Evolutionary conservation across 2,888 invertebrate genomes (phyloP).

Genomic region (Panopea generosa): DNA sequence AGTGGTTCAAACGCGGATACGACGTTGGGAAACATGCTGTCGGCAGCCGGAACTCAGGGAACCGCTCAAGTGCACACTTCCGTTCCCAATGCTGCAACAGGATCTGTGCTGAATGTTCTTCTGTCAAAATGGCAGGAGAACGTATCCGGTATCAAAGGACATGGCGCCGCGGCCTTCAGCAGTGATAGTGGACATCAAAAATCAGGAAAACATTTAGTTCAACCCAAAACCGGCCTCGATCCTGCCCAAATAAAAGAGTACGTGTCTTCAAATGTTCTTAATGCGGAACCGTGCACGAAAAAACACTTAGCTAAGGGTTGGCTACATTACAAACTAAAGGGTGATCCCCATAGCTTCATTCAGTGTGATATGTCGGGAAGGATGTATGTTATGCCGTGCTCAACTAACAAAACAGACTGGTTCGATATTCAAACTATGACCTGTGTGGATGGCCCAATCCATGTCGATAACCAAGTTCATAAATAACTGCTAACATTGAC

Average conservation of each 20-base stretch:
- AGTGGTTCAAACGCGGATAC: background rate
- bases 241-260: conserved; percentile 44
- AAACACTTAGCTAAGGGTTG: conserved; percentile 37
- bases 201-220: no score
- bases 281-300: conserved; percentile 48
- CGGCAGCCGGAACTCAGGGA: background rate
- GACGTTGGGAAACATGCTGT: no score
- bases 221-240: conserved; percentile 6
- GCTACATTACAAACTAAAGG: conserved; percentile 37
- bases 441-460: conserved; percentile 59
- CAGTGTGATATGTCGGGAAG: conserved; percentile 49
- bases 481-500: no score
- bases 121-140: background rate
- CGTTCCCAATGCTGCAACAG: background rate
- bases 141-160: background rate
- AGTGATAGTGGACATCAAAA: background rate
- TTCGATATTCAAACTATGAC: conserved; percentile 52
- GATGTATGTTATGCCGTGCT: conserved; percentile 47
- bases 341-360: conserved; percentile 42
- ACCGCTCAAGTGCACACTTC: no score
- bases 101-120: background rate
- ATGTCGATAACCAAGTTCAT: conserved; percentile 28
- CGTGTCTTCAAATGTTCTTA: conserved; percentile 22
- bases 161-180: background rate
- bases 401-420: conserved; percentile 39